Percentiles rank a stretch among this genome's conserved stretches.
These are phyloP conservation scores for Pelagia noctiluca DNA, from an alignment of 30 jellyfish, hydroid and myxozoan species.

Conservation along the genomic window DNA sequence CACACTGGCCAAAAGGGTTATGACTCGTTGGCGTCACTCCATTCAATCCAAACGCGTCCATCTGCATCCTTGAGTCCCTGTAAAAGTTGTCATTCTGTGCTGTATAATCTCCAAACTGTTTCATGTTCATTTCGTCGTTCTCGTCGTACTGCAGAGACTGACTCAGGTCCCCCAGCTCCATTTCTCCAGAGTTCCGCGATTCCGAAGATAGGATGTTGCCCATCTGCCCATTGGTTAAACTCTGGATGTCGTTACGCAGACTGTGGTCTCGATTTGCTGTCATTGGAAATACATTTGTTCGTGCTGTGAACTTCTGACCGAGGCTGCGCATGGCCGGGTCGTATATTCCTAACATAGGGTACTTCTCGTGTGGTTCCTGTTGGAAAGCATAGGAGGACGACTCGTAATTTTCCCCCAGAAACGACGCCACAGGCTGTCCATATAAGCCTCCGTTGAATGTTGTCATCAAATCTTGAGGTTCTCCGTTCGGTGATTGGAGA, in stretches of 20 bases:
- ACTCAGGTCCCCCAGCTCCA: slow-evolving; percentile 49
- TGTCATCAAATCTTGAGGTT: slow-evolving; percentile 31
- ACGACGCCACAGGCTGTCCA: slow-evolving; percentile 69
- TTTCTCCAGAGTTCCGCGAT: slow-evolving; percentile 9
- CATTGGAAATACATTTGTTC: slow-evolving; percentile 28
- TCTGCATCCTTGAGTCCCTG: slow-evolving; percentile 43
- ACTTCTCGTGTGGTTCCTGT: slow-evolving; percentile 55
- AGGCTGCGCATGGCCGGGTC: slow-evolving; percentile 52
- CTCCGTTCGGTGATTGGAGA: slow-evolving; percentile 34
- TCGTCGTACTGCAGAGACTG: slow-evolving; percentile 31
- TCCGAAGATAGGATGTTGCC: not conserved
- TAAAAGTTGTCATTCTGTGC: slow-evolving; percentile 26
- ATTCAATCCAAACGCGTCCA: slow-evolving; percentile 30
- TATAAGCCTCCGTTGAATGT: slow-evolving; percentile 56
- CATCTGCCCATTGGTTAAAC: not conserved
- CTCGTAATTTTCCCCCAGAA: slow-evolving; percentile 27
- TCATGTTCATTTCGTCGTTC: not conserved
- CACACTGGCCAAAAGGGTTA: slow-evolving; percentile 64
- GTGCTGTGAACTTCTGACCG: slow-evolving; percentile 20
- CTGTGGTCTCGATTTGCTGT: slow-evolving; percentile 3
- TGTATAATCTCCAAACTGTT: not conserved
- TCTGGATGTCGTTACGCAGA: not conserved
- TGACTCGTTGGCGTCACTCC: not conserved
- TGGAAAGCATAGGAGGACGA: not conserved
- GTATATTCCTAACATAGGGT: slow-evolving; percentile 54